Base-by-base conservation (phyloP, 2,888 invertebrate species). In the Drosophila nr. perissopoda region DNA sequence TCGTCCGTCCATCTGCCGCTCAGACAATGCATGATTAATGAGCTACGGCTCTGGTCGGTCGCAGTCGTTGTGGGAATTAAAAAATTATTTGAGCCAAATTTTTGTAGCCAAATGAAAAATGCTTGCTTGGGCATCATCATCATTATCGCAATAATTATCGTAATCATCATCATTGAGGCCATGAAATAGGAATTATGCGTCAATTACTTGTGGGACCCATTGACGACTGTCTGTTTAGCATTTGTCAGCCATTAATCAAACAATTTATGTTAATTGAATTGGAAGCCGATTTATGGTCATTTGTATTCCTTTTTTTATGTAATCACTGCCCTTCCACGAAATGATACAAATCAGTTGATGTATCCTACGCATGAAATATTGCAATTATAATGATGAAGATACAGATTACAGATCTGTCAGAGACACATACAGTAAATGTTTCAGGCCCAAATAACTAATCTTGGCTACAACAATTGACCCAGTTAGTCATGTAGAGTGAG, bases 241-340 rank as follows among this genome's bases (percentile, higher is more conserved):
- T 87, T 71, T 82, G 76, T 73, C 79, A 73, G 75, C 70, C 91
- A 87, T 87, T 82, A 85, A 87, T 91, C 91, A 91, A 78, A 66
- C 71, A 78, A 90, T 87, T 89, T 85, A 91, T 88, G 83, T 77
- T 88, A 87, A 87, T 91, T 87, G 91, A 91, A 82, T 90, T 71
- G 78, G 88, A 82, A 74, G 83, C 63, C 88, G 73, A 90, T 90
- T 87, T 89, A 91, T 85, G 78, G 74, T 63, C 59, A 71, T 79
- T 33, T 4, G 8, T 18, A 58, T 42, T 57, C 27, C 8, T 25
- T 67, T 21, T 33, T 48, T 46, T 31, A 25, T 46, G 29, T 25
- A 46, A 42, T 42, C 42, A 11, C 1, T 42, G 42, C 42, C 2
- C 13, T 8, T 65, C 36, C 53, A 18, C n/a, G 53, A 25, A 25